Evolutionary conservation across 2,113 vertebrate species (phyloP).

Genomic region (Tragelaphus strepsiceros): DNA sequence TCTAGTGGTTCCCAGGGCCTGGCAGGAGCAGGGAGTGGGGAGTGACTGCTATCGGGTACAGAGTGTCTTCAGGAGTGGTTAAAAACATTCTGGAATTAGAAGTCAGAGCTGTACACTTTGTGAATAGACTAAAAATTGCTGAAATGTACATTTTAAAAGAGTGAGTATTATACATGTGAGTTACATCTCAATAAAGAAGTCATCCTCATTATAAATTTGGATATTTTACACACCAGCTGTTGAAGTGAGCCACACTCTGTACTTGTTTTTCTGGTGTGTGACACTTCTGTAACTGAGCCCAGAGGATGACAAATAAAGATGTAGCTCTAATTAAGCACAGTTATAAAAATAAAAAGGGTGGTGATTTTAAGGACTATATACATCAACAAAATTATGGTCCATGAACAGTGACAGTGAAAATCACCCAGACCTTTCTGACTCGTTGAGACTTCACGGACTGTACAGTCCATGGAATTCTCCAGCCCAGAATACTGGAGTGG

Average conservation of each 20-base stretch:
- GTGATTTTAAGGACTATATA: not conserved
- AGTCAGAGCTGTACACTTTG: not conserved
- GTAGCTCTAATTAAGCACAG: not conserved
- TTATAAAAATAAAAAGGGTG: not conserved
- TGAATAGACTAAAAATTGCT: not conserved
- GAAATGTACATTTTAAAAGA: not conserved
- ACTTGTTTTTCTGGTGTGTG: not conserved
- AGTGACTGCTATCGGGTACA: not conserved
- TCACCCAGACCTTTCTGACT: accelerated
- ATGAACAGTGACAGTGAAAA: not conserved
- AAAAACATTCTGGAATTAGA: not conserved
- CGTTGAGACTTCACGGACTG: not conserved
- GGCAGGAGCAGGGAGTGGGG: not conserved
- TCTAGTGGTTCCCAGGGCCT: not conserved
- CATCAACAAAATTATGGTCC: not conserved
- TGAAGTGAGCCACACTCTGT: not conserved
- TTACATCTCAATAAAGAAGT: not conserved
- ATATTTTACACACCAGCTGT: not conserved
- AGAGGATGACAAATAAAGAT: not conserved
- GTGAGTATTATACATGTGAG: not conserved
- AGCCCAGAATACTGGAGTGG: not conserved
- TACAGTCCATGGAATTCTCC: not conserved
- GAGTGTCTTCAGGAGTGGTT: not conserved
- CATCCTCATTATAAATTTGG: not conserved
- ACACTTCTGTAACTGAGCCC: not conserved